Base-by-base conservation (phyloP, 2,113 vertebrate species). In the Nothocercus julius region DNA sequence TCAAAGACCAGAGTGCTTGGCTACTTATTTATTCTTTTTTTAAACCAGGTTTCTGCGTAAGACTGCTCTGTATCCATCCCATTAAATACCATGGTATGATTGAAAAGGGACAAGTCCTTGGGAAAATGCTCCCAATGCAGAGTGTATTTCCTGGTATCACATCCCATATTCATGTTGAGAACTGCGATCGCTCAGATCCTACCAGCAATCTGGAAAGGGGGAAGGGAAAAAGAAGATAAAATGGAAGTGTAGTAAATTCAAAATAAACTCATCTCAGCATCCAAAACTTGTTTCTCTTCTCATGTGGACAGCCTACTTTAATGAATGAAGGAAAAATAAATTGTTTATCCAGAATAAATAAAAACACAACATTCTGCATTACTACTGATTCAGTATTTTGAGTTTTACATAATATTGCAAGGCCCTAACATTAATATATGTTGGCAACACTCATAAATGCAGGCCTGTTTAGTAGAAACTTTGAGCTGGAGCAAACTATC, bases 141-240 rank as follows among this genome's bases (percentile, higher is more conserved):
- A 96, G 76, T 44, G 98, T 98, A 20, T 98, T 98, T 73, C 98
- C 97, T 3, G 97, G 98, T 53, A 98, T 98, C 80, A 97, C 80
- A 9, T 98, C 98, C 0, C 98, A 98, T 0, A 49, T 98, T 56
- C 98, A 98, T 2, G 88, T 98, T 12, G 98, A 98, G 92, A 98
- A 98, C 96, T 98, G 98, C 3, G 96, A 98, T 77, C 75, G 1
- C 64, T 98, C 97, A 0, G 95, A 98, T 61, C 98, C 98, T 51
- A 98, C 98, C 13, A 10, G 25, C 6, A 94, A 97, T 34, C 98
- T 98, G 3, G 97, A 92, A 44, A 78, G 32, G 53, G 95, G 96
- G 44, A 94, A 93, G 81, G 25, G 58, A 59, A 44, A 8, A 32
- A 28, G 20, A 54, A 24, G 9, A 17, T 90, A 69, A 97, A 90